Percentiles rank a stretch among this genome's conserved stretches.
Evolutionary conservation across 2,797 vertebrate genomes (phyloP).

Genomic region (Lutra lutra): DNA sequence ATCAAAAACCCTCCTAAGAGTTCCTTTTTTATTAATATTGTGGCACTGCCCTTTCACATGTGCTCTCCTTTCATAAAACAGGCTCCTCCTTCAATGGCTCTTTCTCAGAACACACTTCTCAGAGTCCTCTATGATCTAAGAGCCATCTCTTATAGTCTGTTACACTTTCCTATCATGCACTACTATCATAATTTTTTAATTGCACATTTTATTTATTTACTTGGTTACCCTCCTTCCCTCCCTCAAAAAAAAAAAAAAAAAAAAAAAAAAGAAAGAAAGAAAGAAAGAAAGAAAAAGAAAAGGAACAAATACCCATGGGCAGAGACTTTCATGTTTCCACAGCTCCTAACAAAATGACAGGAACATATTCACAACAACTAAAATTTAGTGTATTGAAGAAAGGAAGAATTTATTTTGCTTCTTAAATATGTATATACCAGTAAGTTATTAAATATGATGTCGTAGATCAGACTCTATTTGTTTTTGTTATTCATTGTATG

Average conservation of each 20-base stretch:
- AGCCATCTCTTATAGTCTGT: neutral
- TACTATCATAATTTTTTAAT: neutral
- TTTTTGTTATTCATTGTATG: neutral
- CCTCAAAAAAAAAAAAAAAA: too few relatives aligned
- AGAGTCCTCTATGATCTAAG: neutral
- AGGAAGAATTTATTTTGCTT: neutral
- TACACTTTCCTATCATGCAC: neutral
- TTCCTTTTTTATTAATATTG: neutral
- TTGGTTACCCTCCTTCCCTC: neutral
- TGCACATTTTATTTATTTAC: neutral
- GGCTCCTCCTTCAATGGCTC: fast-evolving
- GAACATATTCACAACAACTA: neutral
- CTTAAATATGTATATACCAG: neutral
- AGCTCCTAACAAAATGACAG: neutral
- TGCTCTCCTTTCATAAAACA: neutral
- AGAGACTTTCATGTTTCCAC: neutral
- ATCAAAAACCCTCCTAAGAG: neutral
- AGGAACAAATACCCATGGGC: neutral
- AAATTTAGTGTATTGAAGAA: neutral
- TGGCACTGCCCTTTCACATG: neutral
- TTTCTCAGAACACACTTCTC: neutral
- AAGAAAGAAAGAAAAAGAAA: too few relatives aligned
- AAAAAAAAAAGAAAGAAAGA: too few relatives aligned
- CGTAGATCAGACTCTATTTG: neutral
- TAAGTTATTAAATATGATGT: neutral